Base-by-base conservation (phyloP, 2,113 vertebrate species). In the Zosterops lateralis region DNA sequence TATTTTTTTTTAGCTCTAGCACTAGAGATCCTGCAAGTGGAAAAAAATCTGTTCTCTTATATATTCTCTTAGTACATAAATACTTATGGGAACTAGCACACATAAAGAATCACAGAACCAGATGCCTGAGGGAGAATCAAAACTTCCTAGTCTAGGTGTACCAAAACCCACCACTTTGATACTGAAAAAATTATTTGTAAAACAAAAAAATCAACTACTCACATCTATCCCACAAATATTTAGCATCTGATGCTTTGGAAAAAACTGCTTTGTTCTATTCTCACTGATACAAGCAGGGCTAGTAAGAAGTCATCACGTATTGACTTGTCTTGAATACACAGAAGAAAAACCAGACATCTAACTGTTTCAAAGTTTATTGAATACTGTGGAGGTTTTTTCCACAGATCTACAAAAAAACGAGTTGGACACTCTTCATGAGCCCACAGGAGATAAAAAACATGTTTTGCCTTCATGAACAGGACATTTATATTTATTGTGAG, bases 371-470 rank as follows among this genome's bases (percentile, higher is more conserved):
- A 73, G 28, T 40, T 66, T 42, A 60, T 14, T 44, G 36, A 47
- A 54, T 18, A 56, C 4, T 44, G 20, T 40, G 15, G 18, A 6
- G 1, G 5, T 29, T 45, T n/a, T 4, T 7, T 3, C 3, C 18
- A 11, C 4, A n/a, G 12, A 47, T 70, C 29, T 70, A 66, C 3
- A 65, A 31, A 57, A 38, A 45, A 25, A 14, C 0, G 0, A 85
- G 12, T 6, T 72, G 4, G 10, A 9, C 6, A 68, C 34, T 10
- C 25, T 66, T 56, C 68, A 84, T 6, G 50, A 78, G 78, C 54
- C 31, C 47, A 74, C 6, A 57, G 21, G 31, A 65, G 18, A 78
- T 5, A 28, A 12, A 12, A 75, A 54, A 31, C 8, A 47, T 13
- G 9, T 54, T 75, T 82, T 57, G 6, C 17, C 20, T 38, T 58